Percentiles rank a stretch among this genome's conserved stretches.
Conservation (phyloP, 2,797 vertebrate genomes). For the Tiaroga cobitis region DNA sequence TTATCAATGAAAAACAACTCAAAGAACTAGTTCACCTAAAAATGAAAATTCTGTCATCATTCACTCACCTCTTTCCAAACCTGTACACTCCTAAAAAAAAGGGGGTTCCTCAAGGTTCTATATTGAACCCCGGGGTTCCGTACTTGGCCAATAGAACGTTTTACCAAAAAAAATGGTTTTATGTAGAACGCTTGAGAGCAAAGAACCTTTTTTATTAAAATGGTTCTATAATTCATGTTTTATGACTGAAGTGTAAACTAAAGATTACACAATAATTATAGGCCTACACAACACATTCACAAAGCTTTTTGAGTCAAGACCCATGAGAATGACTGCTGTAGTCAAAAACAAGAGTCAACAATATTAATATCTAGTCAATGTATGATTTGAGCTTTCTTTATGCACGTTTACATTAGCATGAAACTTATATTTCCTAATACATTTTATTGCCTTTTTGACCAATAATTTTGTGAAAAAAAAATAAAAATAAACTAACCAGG, state of each 20-base stretch:
- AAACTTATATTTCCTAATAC: background rate
- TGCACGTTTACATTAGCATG: background rate
- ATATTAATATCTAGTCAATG: too few species aligned
- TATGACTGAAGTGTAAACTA: background rate
- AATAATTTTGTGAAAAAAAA: background rate
- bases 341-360: background rate
- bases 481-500: too few species aligned
- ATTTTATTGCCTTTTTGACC: background rate
- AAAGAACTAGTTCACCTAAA: background rate
- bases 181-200: background rate
- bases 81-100: too few species aligned
- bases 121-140: background rate
- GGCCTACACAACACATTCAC: background rate
- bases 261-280: background rate
- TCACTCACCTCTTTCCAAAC: background rate
- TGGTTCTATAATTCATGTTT: background rate
- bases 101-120: too few species aligned
- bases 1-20: background rate
- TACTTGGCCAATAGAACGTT: background rate
- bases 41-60: background rate
- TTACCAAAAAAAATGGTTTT: background rate
- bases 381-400: too few species aligned
- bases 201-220: background rate
- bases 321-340: background rate
- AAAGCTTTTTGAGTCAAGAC: background rate